phyloP scores from a whole-genome alignment of 2,113 vertebrate species.

The Oreotrochilus melanogaster region DNA sequence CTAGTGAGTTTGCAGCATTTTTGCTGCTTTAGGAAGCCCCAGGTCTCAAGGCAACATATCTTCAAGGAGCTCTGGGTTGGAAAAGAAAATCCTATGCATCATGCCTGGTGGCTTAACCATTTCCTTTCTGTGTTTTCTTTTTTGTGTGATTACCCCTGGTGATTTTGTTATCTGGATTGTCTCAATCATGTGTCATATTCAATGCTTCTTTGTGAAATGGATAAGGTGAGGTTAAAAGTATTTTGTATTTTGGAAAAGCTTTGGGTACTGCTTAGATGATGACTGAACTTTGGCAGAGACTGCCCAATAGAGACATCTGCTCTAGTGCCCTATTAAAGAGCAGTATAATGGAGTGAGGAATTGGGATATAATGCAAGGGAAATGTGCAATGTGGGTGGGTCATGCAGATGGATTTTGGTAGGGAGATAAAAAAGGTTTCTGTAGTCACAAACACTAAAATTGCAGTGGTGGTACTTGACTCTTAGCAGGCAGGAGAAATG shows the following conservation, averaged over 20 bases:
- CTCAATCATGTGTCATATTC: not conserved
- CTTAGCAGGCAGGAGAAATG: constrained; percentile 1
- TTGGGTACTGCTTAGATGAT: constrained; percentile 16
- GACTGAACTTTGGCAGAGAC: constrained; percentile 32
- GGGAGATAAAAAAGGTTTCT: not conserved
- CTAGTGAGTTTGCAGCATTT: not conserved
- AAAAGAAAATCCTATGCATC: not conserved
- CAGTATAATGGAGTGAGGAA: not conserved
- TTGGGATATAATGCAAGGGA: constrained; percentile 34
- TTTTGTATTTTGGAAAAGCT: not conserved
- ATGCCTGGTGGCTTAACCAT: not conserved
- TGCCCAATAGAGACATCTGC: not conserved
- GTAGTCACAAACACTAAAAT: constrained; percentile 29
- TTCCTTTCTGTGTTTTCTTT: not conserved
- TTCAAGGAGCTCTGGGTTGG: not conserved
- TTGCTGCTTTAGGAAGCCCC: not conserved
- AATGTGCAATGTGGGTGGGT: constrained; percentile 30
- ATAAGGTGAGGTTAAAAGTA: not conserved
- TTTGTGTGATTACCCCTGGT: not conserved
- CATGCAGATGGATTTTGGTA: constrained; percentile 15
- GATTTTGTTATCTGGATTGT: not conserved
- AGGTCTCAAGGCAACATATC: not conserved
- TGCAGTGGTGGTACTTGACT: constrained; percentile 23
- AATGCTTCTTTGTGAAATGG: not conserved
- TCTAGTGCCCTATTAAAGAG: constrained; percentile 34